Conservation (phyloP, 2,113 vertebrate species). For the Lagopus leucura region DNA sequence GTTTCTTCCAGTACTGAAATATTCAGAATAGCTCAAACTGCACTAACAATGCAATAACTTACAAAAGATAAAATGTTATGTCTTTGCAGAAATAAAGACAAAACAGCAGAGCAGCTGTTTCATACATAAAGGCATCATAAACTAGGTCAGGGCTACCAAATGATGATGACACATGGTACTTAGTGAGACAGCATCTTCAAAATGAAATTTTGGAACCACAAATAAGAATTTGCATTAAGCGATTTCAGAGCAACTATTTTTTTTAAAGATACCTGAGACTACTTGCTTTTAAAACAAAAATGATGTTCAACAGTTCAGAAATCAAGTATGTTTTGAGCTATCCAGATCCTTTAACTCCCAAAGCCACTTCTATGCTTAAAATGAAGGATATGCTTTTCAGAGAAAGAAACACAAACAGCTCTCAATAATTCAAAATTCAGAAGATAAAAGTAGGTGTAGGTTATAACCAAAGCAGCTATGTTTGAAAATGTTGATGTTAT, state of each 20-base stretch:
- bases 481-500: neutral
- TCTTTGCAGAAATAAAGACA: constrained; percentile 37
- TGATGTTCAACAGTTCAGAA: neutral
- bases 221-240: neutral
- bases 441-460: neutral
- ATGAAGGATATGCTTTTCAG: neutral
- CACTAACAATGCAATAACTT: neutral
- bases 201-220: neutral
- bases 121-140: neutral
- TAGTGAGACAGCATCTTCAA: neutral
- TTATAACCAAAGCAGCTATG: neutral
- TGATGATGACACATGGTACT: neutral
- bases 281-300: neutral
- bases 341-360: neutral
- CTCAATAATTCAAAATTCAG: neutral
- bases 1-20: neutral
- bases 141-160: neutral
- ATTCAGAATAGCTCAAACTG: neutral
- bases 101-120: constrained; percentile 38
- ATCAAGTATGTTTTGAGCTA: neutral
- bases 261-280: neutral
- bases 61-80: constrained; percentile 31
- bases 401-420: neutral
- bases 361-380: neutral
- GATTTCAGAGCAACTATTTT: neutral